Evolutionary conservation across 1,140 invertebrate genomes (phyloP), one percentile per base, ranked within the genome.

Genomic region (Asbolus verrucosus): DNA sequence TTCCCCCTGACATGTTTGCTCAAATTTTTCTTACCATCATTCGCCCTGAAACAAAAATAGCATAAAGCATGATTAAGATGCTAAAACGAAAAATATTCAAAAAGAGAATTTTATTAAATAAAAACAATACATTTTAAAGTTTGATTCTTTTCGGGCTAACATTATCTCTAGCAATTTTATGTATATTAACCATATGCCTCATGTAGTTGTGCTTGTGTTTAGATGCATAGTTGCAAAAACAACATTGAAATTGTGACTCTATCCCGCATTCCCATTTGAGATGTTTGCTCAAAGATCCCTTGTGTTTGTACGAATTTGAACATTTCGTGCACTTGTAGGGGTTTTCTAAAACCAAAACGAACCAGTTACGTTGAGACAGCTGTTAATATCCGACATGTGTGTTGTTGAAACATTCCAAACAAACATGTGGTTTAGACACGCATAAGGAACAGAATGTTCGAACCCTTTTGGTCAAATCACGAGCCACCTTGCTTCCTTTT

Each of bases 221-320:
- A 14, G 15, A 46, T 9, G 43, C 15, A n/a, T 19, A 46, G 6
- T 46, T 46, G n/a, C 15, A 19, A 3, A 24, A 3, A 9, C 6
- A 46, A 18, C 15, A 46, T n/a, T n/a, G 15, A 19, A 46, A 19
- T n/a, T 46, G 19, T 16, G 6, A 6, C 3, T 46, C 19, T 2
- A 46, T 16, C 15, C 43, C 19, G 11, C 43, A 46, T 9, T 19
- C 19, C 15, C 15, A 46, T 14, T 46, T 19, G 6, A 46, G 6
- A 59, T 85, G 84, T 59, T 71, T 72, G 15, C 63, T 75, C 21
- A 73, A 31, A 3, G 74, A 68, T 6, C 46, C 46, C 15, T 66
- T 66, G 14, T 69, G 68, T 19, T 16, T 27, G 41, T 77, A 77
- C 6, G 30, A 65, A 41, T 74, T 77, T 0, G 54, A 13, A 41